Conservation (phyloP, 2,888 invertebrate species). For the Tridacna gigas region DNA sequence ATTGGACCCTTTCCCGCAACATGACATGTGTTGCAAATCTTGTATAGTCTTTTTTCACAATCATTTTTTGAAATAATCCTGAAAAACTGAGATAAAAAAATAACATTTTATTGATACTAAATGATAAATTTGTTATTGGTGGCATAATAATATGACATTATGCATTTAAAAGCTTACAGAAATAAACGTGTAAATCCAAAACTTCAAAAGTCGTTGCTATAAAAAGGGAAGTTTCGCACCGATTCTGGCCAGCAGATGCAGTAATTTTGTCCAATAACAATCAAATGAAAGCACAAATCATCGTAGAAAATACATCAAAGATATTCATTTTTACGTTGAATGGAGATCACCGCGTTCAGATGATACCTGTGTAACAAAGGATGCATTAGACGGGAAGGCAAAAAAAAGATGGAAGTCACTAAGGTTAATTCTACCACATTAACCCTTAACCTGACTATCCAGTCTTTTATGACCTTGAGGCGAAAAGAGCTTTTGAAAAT, state of each 20-base stretch:
- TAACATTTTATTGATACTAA: too few relatives aligned
- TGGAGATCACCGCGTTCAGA: constrained; percentile 22
- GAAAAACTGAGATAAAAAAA: too few relatives aligned
- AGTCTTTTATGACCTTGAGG: not conserved
- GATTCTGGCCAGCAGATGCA: constrained; percentile 32
- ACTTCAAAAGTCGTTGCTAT: not conserved
- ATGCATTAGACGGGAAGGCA: constrained; percentile 11
- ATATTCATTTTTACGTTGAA: constrained; percentile 30
- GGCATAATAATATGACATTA: too few relatives aligned
- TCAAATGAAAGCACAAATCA: constrained; percentile 39
- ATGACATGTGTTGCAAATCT: too few relatives aligned
- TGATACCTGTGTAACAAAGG: constrained; percentile 17
- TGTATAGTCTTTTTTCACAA: too few relatives aligned
- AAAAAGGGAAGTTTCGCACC: not conserved
- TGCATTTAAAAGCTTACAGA: too few relatives aligned
- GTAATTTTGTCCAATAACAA: constrained; percentile 43
- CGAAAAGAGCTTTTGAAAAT: not conserved
- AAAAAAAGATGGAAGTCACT: constrained; percentile 22
- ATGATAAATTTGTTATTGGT: too few relatives aligned
- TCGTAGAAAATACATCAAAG: constrained; percentile 44
- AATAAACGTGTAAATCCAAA: not conserved
- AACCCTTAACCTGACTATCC: not conserved
- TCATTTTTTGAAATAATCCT: too few relatives aligned
- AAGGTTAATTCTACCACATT: constrained; percentile 17
- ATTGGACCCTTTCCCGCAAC: constrained; percentile 8